Base-by-base conservation (phyloP, 2,888 invertebrate species). In the Heliconius aoede region DNA sequence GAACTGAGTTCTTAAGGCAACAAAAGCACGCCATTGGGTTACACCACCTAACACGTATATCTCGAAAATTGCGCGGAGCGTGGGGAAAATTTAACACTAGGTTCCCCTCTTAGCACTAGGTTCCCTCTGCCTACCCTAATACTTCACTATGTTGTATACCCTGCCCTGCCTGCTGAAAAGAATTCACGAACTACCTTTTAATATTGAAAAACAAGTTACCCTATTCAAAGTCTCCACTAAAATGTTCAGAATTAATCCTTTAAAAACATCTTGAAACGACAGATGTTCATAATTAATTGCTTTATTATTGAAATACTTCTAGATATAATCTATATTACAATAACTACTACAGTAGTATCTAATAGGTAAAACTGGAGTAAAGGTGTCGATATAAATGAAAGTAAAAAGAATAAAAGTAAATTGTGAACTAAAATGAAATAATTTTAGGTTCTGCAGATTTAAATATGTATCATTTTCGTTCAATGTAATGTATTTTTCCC, bases 241-340 rank as follows among this genome's bases (percentile, higher is more conserved):
- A 26, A 40, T 67, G 40, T 24, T 67, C 40, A 24, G 7, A 36
- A 65, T 36, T 65, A 36, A 24, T 36, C 13, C 36, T 11, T 68
- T 46, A 15, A 21, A 51, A 51, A 68, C 46, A 68, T 28, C 21
- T 68, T n/a, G n/a, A 58, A 30, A 69, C 30, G 26, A 72, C 72
- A 74, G 73, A 64, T 58, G 71, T 60, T 18, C 11, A 11, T 74
- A 65, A 77, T 74, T n/a, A 65, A 77, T 74, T n/a, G 55, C 74
- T 77, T 78, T 76, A 78, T 80, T 77, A 76, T 76, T 78, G 73
- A 58, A 71, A 11, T n/a, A 36, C 15, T 65, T 65, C 7, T 65
- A 24, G 11, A 24, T 36, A 8, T 30, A n/a, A n/a, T 55, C 9
- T 55, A 24, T 21, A 36, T n/a, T 51, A 55, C 24, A 30, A n/a